These are phyloP conservation scores for Saccopteryx leptura DNA, from an alignment of 2,113 vertebrate species.

Conservation along the genomic window DNA sequence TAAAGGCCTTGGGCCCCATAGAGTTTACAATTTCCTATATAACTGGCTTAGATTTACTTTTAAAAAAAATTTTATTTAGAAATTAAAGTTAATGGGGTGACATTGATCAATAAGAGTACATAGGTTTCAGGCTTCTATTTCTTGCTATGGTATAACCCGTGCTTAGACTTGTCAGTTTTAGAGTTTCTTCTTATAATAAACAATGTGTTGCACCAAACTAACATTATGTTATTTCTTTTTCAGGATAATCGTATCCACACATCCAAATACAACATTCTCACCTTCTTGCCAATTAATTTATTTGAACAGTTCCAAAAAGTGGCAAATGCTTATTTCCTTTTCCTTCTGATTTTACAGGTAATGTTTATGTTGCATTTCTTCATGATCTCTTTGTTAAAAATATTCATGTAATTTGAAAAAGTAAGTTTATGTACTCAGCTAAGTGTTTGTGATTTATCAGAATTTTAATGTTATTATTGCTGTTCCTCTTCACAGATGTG, in stretches of 20 bases:
- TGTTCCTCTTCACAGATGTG: slow-evolving; percentile 64
- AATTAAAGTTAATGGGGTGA: too few species aligned
- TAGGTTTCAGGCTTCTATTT: background rate
- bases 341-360: slow-evolving; percentile 88
- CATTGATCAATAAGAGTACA: too few species aligned
- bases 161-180: background rate
- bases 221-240: slow-evolving; percentile 65
- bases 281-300: slow-evolving; percentile 91
- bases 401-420: slow-evolving; percentile 46
- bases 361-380: background rate
- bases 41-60: background rate
- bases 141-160: background rate
- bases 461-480: slow-evolving; percentile 64
- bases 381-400: slow-evolving; percentile 35
- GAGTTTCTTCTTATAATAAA: background rate
- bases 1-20: background rate
- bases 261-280: slow-evolving; percentile 90
- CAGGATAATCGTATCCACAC: slow-evolving; percentile 92
- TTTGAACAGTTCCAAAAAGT: slow-evolving; percentile 92
- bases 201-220: slow-evolving; percentile 15
- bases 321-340: slow-evolving; percentile 90
- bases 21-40: slow-evolving; percentile 24
- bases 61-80: too few species aligned
- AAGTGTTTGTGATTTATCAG: slow-evolving; percentile 50
- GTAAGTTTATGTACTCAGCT: slow-evolving; percentile 27